phyloP scores from a whole-genome alignment of 92 coral and sea anemone species.

The Epizoanthus illoricatus region DNA sequence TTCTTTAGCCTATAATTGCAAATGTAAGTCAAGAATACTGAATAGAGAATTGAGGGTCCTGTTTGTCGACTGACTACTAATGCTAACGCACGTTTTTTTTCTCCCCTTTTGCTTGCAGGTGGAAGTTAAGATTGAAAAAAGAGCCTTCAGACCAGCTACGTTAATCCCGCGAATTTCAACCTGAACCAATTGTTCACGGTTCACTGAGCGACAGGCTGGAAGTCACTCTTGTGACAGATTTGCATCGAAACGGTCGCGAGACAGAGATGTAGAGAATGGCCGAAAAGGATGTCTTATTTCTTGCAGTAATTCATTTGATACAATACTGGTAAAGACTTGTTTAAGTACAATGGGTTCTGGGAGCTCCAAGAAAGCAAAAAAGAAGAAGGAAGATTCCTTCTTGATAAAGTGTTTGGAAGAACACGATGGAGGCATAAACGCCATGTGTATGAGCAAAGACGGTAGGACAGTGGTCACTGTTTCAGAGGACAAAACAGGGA shows the following conservation, averaged over 20 bases:
- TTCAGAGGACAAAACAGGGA: constrained; percentile 90
- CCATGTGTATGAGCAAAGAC: constrained; percentile 78
- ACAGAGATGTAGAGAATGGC: constrained; percentile 27
- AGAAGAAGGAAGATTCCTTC: constrained; percentile 62
- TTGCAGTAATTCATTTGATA: background rate
- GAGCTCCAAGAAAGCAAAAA: constrained; percentile 71
- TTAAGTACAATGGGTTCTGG: constrained; percentile 83
- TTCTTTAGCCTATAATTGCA: constrained; percentile 24
- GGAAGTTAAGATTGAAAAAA: constrained; percentile 1
- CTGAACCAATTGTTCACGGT: background rate
- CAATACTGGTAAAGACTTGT: background rate
- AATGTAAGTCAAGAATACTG: background rate
- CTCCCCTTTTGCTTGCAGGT: constrained; percentile 11
- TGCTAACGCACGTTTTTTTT: constrained; percentile 13
- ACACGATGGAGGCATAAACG: constrained; percentile 79
- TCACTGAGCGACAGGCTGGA: background rate
- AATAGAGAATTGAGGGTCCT: background rate
- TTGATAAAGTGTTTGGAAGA: constrained; percentile 60
- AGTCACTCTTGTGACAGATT: background rate
- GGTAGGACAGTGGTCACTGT: constrained; percentile 82
- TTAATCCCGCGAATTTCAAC: background rate
- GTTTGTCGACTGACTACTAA: background rate
- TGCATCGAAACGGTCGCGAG: background rate
- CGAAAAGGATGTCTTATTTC: background rate
- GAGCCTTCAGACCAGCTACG: background rate